Base-by-base conservation (phyloP, 2,888 invertebrate species). In the Pomacea canaliculata region DNA sequence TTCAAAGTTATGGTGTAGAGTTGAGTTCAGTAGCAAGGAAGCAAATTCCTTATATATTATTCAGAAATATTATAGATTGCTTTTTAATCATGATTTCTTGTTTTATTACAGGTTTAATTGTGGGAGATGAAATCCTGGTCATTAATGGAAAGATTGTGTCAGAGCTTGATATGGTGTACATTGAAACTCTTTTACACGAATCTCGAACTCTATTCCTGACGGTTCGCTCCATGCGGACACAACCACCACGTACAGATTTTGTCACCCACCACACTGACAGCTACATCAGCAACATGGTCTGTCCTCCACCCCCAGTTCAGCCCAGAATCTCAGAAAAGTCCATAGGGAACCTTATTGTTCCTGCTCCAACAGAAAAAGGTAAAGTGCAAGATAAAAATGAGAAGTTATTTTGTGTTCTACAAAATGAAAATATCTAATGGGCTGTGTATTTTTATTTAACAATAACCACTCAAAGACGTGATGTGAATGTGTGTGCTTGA, bases 111-210 rank as follows among this genome's bases (percentile, higher is more conserved):
- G 98, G 98, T 90, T 95, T 98, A 91, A 96, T 97, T 92, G 96
- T 97, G 93, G 96, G 97, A 88, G 98, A 98, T 92, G 98, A 98
- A 93, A 97, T 98, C 92, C 96, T 98, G 95, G 97, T 98, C 91
- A 97, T 98, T 92, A 98, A 98, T 93, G 97, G 97, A 84, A 97
- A 97, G 87, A 96, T 98, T 91, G 97, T 98, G 85, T 96, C 97
- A 89, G 98, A 98, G 93, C 93, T 98, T 92, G 98, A 98, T 93
- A 98, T 98, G 98, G 98, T 98, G 96, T 98, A 97, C 93, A 94
- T 98, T 91, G 98, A 98, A 92, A 96, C 96, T 90, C 96, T 98
- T 82, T 93, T 98, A 85, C 97, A 97, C 92, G 97, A 98, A 91
- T 97, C 97, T 90, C 94, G 96, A 82, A 95, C 96, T 70, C 94